Percentiles rank a stretch among this genome's conserved stretches.
Conservation (phyloP, 2,797 vertebrate species). For the Typhlichthys subterraneus region DNA sequence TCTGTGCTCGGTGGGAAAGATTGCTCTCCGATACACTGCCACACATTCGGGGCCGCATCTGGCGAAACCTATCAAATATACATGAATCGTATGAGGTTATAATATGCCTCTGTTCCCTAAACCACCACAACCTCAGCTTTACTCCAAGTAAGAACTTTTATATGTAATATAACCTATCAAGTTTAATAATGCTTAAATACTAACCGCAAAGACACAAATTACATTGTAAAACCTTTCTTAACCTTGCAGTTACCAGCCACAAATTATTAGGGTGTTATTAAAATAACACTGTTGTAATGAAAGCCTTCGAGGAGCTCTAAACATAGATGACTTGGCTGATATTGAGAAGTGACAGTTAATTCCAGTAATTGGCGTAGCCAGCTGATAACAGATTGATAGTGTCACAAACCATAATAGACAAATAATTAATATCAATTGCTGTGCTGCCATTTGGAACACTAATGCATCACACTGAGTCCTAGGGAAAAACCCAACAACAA, state of each 20-base stretch:
- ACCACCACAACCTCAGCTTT: conserved; percentile 14
- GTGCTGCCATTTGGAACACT: conserved; percentile 52
- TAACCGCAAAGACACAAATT: conserved; percentile 19
- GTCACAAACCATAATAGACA: conserved; percentile 69
- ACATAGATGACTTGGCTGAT: conserved; percentile 64
- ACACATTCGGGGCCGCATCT: conserved; percentile 68
- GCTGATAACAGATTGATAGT: conserved; percentile 74
- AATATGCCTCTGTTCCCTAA: conserved; percentile 53
- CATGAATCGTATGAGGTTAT: conserved; percentile 63
- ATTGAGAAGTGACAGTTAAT: conserved; percentile 72
- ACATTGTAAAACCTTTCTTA: conserved; percentile 23
- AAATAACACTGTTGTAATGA: conserved; percentile 35
- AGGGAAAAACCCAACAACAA: conserved; percentile 7
- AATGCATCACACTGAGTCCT: conserved; percentile 59
- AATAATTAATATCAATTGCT: conserved; percentile 71
- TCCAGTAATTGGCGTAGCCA: conserved; percentile 61
- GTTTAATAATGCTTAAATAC: conserved; percentile 46
- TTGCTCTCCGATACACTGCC: conserved; percentile 64
- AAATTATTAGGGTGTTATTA: neutral
- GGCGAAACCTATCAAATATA: conserved; percentile 71
- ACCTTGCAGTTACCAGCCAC: conserved; percentile 27
- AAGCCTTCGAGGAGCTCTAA: conserved; percentile 44
- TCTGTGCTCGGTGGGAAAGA: conserved; percentile 57
- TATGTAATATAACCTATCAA: conserved; percentile 50
- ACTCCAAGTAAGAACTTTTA: conserved; percentile 23